Base-by-base conservation (phyloP, 2,113 vertebrate species). In the Scolopax mira region DNA sequence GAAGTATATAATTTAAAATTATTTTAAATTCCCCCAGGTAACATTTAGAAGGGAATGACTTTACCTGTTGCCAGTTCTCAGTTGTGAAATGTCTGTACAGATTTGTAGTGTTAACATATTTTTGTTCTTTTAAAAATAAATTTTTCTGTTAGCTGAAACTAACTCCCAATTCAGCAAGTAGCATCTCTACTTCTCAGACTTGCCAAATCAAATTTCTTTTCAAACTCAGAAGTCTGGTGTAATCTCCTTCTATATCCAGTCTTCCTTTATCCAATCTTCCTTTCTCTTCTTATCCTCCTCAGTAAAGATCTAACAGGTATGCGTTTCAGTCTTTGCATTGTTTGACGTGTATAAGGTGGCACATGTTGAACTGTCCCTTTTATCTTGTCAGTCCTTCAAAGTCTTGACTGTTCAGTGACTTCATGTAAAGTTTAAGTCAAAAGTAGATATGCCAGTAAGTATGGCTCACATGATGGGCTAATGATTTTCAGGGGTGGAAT, bases 141-240 rank as follows among this genome's bases (percentile, higher is more conserved):
- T 19, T 71, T 85, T 93, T 95, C 70, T 11, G 8, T 66, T 57
- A 70, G 44, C 60, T 91, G 77, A 95, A 73, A 41, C 42, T 88
- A 90, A 70, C 62, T 22, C 27, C 15, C 24, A 57, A 39, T 57
- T 85, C 88, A 65, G 73, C 61, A 27, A 80, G 14, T 55, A 89
- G 24, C 54, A 35, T 49, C 78, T 92, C 79, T 93, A 13, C 46
- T 73, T 41, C 66, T 93, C 28, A 73, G 35, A 77, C 41, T 13
- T 92, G 73, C 66, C 82, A 90, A 79, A 85, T 91, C 62, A 79
- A 72, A 95, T 89, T 81, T 88, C 27, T 80, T 87, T 78, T 42
- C 35, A 74, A 93, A 83, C 31, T 72, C 79, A 37, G 48, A 93
- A 87, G 70, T 89, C 52, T 52, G 48, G 31, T 86, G 72, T 77